Base-by-base conservation (phyloP, 2,888 invertebrate genomes). In the Linyphia triangularis region DNA sequence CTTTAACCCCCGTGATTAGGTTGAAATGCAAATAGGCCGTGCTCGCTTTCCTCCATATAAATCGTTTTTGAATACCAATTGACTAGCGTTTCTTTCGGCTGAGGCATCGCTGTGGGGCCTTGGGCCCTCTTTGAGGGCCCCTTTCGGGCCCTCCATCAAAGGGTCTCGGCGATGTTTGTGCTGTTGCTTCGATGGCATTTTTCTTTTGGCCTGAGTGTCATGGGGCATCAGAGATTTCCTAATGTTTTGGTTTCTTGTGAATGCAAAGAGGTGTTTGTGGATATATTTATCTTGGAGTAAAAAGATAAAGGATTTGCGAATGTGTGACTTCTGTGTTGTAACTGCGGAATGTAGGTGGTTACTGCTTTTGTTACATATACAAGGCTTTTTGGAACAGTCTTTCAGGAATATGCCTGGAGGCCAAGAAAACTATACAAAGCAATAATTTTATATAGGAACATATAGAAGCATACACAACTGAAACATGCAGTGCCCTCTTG, bases 11-110 rank as follows among this genome's bases (percentile, higher is more conserved):
- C 63, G 81, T 88, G 86, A 88, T 88, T 88, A 75, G 81, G 86
- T 88, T 88, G 81, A 67, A 75, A 88, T 88, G 86, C 86, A 88
- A 88, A 88, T 88, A 40, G 67, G 59, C 43, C 40, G 65, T 70
- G 65, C 70, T 67, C 67, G 73, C 63, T 78, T n/a, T 51, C 86
- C 67, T 81, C 81, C 86, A 88, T 88, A 88, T 88, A 88, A 88
- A 88, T 88, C 75, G 86, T 88, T 88, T 88, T 88, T 88, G 86
- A 88, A 88, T 88, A 88, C 86, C 86, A 88, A 88, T 88, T 79
- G 79, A 83, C 65, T 77, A 24, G 57, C 57, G 30, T 59, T 73
- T 51, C 51, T 51, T 51, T 81, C 37, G 61, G 72, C 63, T 83
- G 65, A 63, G 51, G 83, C 65, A 65, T 63, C 16, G 37, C 28